Base-by-base conservation (phyloP, 37 sponge, comb jelly and placozoan genomes). In the Bolinopsis microptera region DNA sequence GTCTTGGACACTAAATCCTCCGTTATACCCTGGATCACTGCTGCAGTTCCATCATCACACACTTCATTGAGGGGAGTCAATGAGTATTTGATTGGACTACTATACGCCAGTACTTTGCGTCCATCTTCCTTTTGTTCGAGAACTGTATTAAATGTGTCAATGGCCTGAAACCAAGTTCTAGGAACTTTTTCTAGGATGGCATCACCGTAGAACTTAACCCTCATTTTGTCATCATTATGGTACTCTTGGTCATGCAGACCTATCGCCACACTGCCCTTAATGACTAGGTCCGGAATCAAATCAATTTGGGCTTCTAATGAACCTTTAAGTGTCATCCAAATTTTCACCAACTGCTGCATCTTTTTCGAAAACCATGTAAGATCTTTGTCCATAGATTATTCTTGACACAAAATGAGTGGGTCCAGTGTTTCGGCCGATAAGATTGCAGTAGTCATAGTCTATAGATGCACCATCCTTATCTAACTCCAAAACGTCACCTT, bases 161-260 rank as follows among this genome's bases (percentile, higher is more conserved):
- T 30, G 5, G 90, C 90, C 48, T 86, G 36, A 39, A 41, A 8
- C 36, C 27, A 86, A 5, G 90, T 86, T 24, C 38, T 86, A 41
- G 90, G 90, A 3, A 86, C 90, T 22, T 35, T 36, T 38, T 86
- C 90, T 8, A 86, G 36, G 36, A 86, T 33, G 28, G 90, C 30
- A 86, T 86, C 90, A 13, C 90, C 90, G 35, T 86, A 86, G 24
- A 86, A 86, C 90, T 40, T 86, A 23, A 86, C 90, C 2, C 1
- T 39, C 27, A 86, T 39, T 23, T 34, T 26, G 13, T 86, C 90
- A 40, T 86, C 90, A 26, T 38, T 86, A 5, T 40, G 3, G 27
- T 33, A 28, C 48, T 86, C 28, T 2, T 22, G 38, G 30, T 27
- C 61, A 40, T 86, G 1, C 16, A 86, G 24, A 39, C 26, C 30